Evolutionary conservation across 2,113 vertebrate species (phyloP), one percentile per base, ranked within the genome.

Genomic region (Dunckerocampus dactyliophorus): DNA sequence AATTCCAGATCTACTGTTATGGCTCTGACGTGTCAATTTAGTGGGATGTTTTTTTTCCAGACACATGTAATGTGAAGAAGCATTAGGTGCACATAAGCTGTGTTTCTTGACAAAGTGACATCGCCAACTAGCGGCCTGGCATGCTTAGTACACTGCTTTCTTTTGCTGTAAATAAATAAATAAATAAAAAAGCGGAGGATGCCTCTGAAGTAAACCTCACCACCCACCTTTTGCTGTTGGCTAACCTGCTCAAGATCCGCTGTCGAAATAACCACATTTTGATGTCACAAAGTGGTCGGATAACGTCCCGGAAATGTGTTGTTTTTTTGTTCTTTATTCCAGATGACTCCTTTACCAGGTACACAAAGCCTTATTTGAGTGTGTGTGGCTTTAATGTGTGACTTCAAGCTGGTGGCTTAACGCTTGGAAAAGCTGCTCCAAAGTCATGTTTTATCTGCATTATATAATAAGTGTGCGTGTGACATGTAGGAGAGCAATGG

Each of bases 341-440:
- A 85, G 85, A 79, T n/a, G 68, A 70, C 68, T 56, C 47, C 71
- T 80, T 82, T 59, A 81, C 62, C 82, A 89, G 86, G 86, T 89
- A 88, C 67, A 71, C 21, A 12, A 53, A 62, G 64, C 46, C 72
- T 71, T 80, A 49, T 71, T 69, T 79, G 31, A 52, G 59, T 77
- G 78, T 82, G 58, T 76, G 77, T 79, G 60, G 69, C 76, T 83
- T 69, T 77, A 7, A 11, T 56, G 72, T 22, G 62, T 8, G 51
- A 72, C 67, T 57, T 37, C 70, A 67, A 71, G 77, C 74, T 76
- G 66, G 65, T 63, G 63, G 45, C 78, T 76, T 77, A 15, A 61
- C 53, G 63, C 65, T 63, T 67, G 12, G 24, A 47, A 28, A 37
- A 19, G 49, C 9, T 20, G 55, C 63, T 80, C 24, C 73, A 66